Evolutionary conservation across 2,113 vertebrate species (phyloP), one percentile per base, ranked within the genome.

Genomic region (Pleuronectes platessa): DNA sequence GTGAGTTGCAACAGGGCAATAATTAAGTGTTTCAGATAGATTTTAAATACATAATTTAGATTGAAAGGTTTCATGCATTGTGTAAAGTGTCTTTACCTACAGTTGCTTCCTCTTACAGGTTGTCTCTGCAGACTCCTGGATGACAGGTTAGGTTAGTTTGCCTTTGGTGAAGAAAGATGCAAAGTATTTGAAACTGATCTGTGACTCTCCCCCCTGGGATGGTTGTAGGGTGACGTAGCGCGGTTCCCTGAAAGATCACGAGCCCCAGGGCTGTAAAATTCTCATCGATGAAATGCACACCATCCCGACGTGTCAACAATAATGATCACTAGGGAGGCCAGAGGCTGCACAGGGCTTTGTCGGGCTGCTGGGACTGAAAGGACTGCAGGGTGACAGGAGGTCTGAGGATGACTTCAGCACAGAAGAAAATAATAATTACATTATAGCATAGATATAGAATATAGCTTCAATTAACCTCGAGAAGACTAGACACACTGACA

Each of bases 271-370:
- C 88, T 90, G 85, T 84, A 81, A 91, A 93, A 87, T 85, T 89
- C 91, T 92, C 91, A 94, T 93, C 91, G 92, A 91, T 92, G 88
- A 94, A 93, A 93, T 94, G 91, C 87, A 93, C 91, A 92, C 91
- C 90, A 92, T 89, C 86, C 88, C 62, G 56, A 83, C 81, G 31
- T 92, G 90, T 93, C 92, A 90, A 89, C 81, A 89, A 85, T 91
- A 90, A 91, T 89, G 87, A 92, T 86, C 11, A 64, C 55, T 62
- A 24, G 61, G 65, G 79, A 78, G 79, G 74, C 72, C 69, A 79
- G 63, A 68, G 66, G 72, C 76, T 73, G 11, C 61, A 78, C 15
- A n/a, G 58, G 47, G 62, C 78, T 40, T 20, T n/a, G 8, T 21
- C 23, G 65, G 74, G 42, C 61, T 82, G 17, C 11, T n/a, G 42